Evolutionary conservation across 2,888 invertebrate genomes (phyloP).

Genomic region (Epirrita christyi): DNA sequence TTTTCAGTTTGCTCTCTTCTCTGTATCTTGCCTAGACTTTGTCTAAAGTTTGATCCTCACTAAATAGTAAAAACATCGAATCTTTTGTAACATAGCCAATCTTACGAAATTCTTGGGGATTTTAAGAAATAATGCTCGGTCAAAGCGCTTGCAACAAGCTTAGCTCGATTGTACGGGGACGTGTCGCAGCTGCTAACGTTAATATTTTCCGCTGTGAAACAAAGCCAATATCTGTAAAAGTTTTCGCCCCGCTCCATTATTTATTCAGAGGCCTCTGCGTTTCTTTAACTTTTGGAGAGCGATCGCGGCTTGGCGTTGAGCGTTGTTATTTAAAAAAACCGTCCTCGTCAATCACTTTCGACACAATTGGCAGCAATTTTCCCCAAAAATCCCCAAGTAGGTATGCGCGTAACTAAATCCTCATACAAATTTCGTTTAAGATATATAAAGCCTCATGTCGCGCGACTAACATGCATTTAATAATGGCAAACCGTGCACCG

Average conservation of each 20-base stretch:
- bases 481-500: conserved; percentile 48
- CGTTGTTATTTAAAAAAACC: conserved; percentile 53
- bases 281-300: conserved; percentile 61
- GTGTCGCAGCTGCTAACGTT: conserved; percentile 63
- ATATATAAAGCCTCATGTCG: conserved; percentile 23
- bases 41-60: too few species aligned
- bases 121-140: conserved; percentile 14
- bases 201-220: conserved; percentile 67
- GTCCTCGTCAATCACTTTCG: conserved; percentile 36
- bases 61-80: too few species aligned
- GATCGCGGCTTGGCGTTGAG: conserved; percentile 42
- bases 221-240: conserved; percentile 75
- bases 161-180: conserved; percentile 32
- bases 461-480: conserved; percentile 14
- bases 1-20: too few species aligned
- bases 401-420: conserved; percentile 44
- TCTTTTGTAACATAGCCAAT: too few species aligned
- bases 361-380: conserved; percentile 57
- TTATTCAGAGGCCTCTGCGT: conserved; percentile 70
- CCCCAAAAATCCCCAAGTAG: conserved; percentile 42
- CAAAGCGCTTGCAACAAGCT: conserved; percentile 28
- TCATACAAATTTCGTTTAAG: conserved; percentile 36
- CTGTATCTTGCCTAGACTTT: too few species aligned
- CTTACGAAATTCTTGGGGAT: too few species aligned
- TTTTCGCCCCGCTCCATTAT: conserved; percentile 64